Evolutionary conservation across 2,888 invertebrate genomes (phyloP).

Genomic region (Lithophane leautieri): DNA sequence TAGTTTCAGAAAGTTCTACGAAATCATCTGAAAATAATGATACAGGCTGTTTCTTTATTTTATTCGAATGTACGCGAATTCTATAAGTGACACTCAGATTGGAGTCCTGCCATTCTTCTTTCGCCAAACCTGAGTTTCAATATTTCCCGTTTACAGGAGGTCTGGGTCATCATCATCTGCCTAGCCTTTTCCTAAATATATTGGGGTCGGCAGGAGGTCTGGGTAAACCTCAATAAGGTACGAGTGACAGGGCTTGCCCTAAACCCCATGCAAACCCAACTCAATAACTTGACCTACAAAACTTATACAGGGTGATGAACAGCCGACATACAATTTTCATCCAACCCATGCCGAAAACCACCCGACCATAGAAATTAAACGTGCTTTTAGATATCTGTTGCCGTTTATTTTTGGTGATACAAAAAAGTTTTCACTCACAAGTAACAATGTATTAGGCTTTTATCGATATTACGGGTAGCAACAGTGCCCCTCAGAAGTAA

Average conservation of each 20-base stretch:
- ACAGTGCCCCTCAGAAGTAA: slow-evolving; percentile 77
- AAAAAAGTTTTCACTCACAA: slow-evolving; percentile 56
- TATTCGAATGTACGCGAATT: too few relatives aligned
- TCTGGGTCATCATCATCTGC: too few relatives aligned
- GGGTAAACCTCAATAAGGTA: slow-evolving; percentile 13
- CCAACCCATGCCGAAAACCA: neutral
- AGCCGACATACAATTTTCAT: slow-evolving; percentile 49
- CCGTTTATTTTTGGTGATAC: slow-evolving; percentile 40
- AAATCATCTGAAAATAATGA: neutral
- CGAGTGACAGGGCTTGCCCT: slow-evolving; percentile 16
- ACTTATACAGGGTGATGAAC: slow-evolving; percentile 50
- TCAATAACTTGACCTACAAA: slow-evolving; percentile 63
- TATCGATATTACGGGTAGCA: slow-evolving; percentile 63
- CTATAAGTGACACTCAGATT: too few relatives aligned
- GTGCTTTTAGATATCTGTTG: slow-evolving; percentile 36
- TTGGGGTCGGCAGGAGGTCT: too few relatives aligned
- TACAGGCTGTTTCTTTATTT: too few relatives aligned
- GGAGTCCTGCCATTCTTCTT: too few relatives aligned
- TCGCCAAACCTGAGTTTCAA: slow-evolving; percentile 1
- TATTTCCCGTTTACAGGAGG: neutral
- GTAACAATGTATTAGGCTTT: slow-evolving; percentile 65
- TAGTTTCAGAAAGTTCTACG: neutral
- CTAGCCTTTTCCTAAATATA: too few relatives aligned
- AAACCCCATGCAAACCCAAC: slow-evolving; percentile 49
- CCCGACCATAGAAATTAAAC: slow-evolving; percentile 21